Evolutionary conservation across 2,797 vertebrate species (phyloP), one percentile per base, ranked within the genome.

Genomic region (Gouania willdenowi): DNA sequence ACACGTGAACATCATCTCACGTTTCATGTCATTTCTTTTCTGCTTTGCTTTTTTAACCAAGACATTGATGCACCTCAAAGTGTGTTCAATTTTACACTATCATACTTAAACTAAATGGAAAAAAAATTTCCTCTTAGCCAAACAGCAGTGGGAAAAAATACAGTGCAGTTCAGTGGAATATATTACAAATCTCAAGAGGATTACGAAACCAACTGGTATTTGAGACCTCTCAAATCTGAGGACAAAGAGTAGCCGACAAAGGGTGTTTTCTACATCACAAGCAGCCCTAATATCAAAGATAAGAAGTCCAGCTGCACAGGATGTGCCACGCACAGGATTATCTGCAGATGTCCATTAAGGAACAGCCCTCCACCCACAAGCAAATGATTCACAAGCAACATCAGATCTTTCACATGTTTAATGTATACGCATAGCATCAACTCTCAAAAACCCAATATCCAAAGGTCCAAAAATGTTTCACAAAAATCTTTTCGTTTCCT

Each of bases 261-360:
- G 82, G 80, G 81, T 87, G 84, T 79, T 87, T 86, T 87, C 79
- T 84, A 82, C 85, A 87, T 86, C 76, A 78, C 78, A 84, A 62
- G 73, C 59, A 47, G 67, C 52, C 71, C 64, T 49, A 66, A 82
- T 87, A 89, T 87, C 79, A 88, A 86, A 86, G 81, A 89, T 85
- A 78, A 77, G 76, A 84, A 86, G 85, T 83, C 82, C 88, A 88
- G 88, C 85, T 89, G 86, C 25, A 51, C 59, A n/a, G 3, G 55
- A 73, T 75, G 67, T 68, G 68, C 70, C 77, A 72, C 64, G 43
- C 72, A 68, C 73, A 68, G 59, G 58, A 67, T 83, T 82, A 86
- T 88, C 83, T 89, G 84, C 77, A 77, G 75, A 84, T 89, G 58
- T 73, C 12, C 49, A 27, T 30, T 18, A 51, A 26, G 25, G 11